A percentile compares a stretch with the other conserved stretches of the same genome.
These are phyloP conservation scores for Octomys mimax DNA, from an alignment of 2,797 vertebrate genomes.

Conservation along the genomic window DNA sequence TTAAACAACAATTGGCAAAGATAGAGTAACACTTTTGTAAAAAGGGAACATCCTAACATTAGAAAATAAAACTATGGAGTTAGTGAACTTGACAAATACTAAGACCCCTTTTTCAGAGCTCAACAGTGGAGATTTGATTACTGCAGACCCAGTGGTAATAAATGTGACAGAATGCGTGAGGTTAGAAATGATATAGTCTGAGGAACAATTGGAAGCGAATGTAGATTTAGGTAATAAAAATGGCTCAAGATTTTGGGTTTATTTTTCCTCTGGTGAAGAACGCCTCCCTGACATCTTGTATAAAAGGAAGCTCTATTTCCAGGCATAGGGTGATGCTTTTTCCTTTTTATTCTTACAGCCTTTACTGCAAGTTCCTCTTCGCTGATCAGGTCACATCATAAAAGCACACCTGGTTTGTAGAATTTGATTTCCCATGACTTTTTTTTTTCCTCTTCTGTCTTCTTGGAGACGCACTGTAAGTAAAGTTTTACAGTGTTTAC, in stretches of 20 bases:
- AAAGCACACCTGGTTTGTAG: not conserved
- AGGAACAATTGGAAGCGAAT: not conserved
- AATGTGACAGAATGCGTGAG: slow-evolving; percentile 24
- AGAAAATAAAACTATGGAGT: slow-evolving; percentile 46
- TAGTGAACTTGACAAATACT: not conserved
- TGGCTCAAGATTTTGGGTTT: slow-evolving; percentile 27
- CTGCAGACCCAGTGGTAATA: slow-evolving; percentile 47
- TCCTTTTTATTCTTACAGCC: not conserved
- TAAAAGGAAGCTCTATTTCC: not conserved
- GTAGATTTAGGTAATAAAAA: not conserved
- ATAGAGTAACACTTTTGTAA: slow-evolving; percentile 4
- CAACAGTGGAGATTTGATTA: slow-evolving; percentile 54
- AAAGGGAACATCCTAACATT: not conserved
- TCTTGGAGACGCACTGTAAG: slow-evolving; percentile 1
- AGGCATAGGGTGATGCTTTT: not conserved
- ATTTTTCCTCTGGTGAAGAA: not conserved
- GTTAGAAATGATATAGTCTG: not conserved
- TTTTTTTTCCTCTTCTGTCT: not conserved
- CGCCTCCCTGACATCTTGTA: not conserved
- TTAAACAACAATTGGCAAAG: not conserved
- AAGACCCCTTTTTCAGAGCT: not conserved
- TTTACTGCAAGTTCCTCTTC: not conserved
- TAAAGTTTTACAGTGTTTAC: not conserved
- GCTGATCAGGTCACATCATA: not conserved
- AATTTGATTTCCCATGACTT: not conserved